Evolutionary conservation across 2,797 vertebrate species (phyloP).

Genomic region (Micromesistius poutassou): DNA sequence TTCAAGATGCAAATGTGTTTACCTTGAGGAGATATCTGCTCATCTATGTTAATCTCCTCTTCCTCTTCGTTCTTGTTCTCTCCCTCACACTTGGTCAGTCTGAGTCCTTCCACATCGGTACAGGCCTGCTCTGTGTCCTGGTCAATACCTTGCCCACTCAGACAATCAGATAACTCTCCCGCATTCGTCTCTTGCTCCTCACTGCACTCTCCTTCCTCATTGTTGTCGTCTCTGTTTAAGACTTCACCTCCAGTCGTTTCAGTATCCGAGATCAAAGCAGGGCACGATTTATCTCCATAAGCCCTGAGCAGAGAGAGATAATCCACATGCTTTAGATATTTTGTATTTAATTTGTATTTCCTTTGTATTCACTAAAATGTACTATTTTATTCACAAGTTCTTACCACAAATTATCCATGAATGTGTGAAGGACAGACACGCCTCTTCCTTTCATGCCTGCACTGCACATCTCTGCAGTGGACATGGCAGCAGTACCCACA

Average conservation of each 20-base stretch:
- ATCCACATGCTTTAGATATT: background rate
- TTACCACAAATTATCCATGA: slow-evolving; percentile 91
- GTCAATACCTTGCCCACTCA: slow-evolving; percentile 9
- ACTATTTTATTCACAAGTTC: slow-evolving; percentile 28
- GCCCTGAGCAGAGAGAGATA: slow-evolving; percentile 71
- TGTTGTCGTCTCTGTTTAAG: slow-evolving; percentile 47
- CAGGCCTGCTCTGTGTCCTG: slow-evolving; percentile 34
- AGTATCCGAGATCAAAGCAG: slow-evolving; percentile 76
- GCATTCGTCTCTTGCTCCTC: slow-evolving; percentile 26
- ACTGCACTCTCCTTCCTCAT: slow-evolving; percentile 9
- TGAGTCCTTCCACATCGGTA: slow-evolving; percentile 55
- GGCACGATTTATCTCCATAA: slow-evolving; percentile 86
- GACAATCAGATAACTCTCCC: slow-evolving; percentile 30
- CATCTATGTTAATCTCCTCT: slow-evolving; percentile 52
- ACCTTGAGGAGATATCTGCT: slow-evolving; percentile 84
- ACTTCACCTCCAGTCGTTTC: slow-evolving; percentile 41
- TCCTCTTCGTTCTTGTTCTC: slow-evolving; percentile 45
- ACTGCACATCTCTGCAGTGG: slow-evolving; percentile 82
- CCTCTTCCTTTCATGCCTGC: slow-evolving; percentile 93
- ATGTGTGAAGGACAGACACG: slow-evolving; percentile 85
- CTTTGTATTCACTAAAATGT: too few species aligned
- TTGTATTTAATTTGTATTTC: background rate
- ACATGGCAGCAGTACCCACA: slow-evolving; percentile 81
- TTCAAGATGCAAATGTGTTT: slow-evolving; percentile 17
- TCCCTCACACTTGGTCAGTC: slow-evolving; percentile 51